Conservation (phyloP, 2,113 vertebrate species). For the Colinus virginianus region DNA sequence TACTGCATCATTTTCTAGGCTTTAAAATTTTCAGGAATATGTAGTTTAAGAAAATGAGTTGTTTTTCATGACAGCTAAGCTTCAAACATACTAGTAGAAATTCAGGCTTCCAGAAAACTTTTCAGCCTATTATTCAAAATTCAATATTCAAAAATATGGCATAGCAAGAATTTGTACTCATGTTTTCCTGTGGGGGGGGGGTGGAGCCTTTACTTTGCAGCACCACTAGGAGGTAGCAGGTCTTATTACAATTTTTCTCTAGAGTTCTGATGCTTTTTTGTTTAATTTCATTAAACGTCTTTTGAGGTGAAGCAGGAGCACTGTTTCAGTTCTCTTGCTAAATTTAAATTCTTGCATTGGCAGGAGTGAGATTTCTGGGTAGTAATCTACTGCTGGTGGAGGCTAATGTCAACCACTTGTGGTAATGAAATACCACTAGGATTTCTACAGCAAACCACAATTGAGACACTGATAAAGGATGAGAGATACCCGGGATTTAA, state of each 20-base stretch:
- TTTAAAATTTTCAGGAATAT: not conserved
- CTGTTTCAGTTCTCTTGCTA: not conserved
- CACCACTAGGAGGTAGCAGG: not conserved
- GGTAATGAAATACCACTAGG: not conserved
- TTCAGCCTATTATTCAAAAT: not conserved
- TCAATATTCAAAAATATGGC: not conserved
- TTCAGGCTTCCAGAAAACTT: not conserved
- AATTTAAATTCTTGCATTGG: fast-evolving
- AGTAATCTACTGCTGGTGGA: not conserved
- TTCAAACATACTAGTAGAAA: not conserved
- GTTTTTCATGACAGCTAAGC: no score
- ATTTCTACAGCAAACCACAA: not conserved
- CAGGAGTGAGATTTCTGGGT: not conserved
- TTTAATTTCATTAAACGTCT: not conserved
- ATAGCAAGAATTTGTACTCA: not conserved
- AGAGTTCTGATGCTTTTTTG: not conserved
- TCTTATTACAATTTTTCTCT: not conserved
- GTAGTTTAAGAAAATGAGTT: not conserved
- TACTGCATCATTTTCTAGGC: not conserved
- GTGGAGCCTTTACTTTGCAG: not conserved
- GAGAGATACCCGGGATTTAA: not conserved
- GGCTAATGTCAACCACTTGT: not conserved
- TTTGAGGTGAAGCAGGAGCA: not conserved
- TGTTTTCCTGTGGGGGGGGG: no score
- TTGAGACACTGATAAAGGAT: not conserved